These are phyloP conservation scores for Falcunculus frontatus DNA, from an alignment of 2,113 vertebrate genomes.

Conservation along the genomic window DNA sequence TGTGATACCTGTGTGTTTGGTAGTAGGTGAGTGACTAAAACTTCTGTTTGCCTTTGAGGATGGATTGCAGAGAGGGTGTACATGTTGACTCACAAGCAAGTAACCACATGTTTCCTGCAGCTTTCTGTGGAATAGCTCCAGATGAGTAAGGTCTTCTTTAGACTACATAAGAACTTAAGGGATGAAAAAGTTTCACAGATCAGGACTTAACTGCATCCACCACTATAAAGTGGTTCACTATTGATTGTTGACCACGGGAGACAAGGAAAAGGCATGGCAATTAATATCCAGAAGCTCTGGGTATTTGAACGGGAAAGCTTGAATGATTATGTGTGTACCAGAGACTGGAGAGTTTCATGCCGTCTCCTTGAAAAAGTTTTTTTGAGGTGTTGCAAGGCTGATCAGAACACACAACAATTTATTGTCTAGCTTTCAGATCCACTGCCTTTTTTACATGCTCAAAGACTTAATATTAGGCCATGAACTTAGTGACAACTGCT, in stretches of 20 bases:
- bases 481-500: neutral
- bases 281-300: neutral
- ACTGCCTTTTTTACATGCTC: neutral
- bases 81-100: neutral
- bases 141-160: neutral
- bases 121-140: neutral
- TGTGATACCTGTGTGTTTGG: neutral
- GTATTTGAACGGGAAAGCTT: neutral
- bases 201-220: neutral
- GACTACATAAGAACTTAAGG: neutral
- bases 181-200: neutral
- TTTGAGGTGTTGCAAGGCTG: neutral
- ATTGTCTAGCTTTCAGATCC: neutral
- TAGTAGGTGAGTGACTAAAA: neutral
- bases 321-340: neutral
- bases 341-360: neutral
- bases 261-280: neutral
- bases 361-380: neutral
- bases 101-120: neutral
- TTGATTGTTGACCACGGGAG: neutral
- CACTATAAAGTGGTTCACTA: neutral
- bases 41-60: neutral
- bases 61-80: fast-evolving
- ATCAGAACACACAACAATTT: neutral
- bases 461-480: neutral